These are phyloP conservation scores for Scaptomyza reducta DNA, from an alignment of 2,888 invertebrate genomes.

Conservation along the genomic window DNA sequence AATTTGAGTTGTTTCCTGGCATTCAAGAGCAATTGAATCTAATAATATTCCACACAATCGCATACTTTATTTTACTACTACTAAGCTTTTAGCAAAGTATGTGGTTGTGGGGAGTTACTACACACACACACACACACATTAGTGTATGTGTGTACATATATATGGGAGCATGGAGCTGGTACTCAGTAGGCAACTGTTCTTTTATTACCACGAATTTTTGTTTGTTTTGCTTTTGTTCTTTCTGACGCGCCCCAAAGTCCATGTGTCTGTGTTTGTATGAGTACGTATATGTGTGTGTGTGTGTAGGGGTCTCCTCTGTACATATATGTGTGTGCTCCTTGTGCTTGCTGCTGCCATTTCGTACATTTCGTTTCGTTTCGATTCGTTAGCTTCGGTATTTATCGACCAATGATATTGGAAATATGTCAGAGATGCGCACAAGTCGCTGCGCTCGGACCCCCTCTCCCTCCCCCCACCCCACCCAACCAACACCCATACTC, in stretches of 20 bases:
- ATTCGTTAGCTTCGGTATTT: constrained; percentile 78
- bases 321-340: constrained; percentile 4
- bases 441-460: constrained; percentile 68
- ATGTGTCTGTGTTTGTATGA: constrained; percentile 22
- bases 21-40: constrained; percentile 2
- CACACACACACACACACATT: neutral
- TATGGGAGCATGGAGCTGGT: neutral
- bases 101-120: neutral
- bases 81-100: constrained; percentile 3
- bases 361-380: constrained; percentile 76
- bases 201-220: constrained; percentile 22
- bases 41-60: neutral
- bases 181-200: constrained; percentile 7
- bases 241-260: constrained; percentile 55
- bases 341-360: constrained; percentile 57
- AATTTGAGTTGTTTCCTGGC: neutral
- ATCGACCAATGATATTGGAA: constrained; percentile 84
- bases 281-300: constrained; percentile 34
- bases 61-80: neutral
- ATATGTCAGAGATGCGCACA: constrained; percentile 83
- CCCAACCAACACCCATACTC: neutral
- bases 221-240: constrained; percentile 18
- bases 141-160: neutral
- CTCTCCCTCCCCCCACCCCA: neutral
- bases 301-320: constrained; percentile 33